These are phyloP conservation scores for Gallinago solitaria DNA, from an alignment of 2,797 vertebrate species.

Conservation along the genomic window DNA sequence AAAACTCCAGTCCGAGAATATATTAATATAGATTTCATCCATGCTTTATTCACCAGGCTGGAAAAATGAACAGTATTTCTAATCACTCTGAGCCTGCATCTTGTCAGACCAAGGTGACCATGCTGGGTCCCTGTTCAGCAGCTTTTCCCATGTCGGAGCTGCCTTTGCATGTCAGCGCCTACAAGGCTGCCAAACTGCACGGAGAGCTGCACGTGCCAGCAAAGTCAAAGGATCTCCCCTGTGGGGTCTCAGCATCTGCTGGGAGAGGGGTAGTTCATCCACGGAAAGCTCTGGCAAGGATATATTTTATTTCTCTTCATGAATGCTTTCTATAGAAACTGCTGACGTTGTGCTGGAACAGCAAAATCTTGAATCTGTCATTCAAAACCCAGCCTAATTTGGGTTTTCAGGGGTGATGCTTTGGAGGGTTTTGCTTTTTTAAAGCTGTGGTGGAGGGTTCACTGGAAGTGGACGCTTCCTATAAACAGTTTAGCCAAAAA, in stretches of 20 bases:
- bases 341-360: not conserved
- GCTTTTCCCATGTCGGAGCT: not conserved
- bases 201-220: not conserved
- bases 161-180: not conserved
- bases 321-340: not conserved
- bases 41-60: not conserved
- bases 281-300: not conserved
- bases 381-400: not conserved
- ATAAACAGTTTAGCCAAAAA: not conserved
- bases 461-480: not conserved
- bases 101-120: not conserved
- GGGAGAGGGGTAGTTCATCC: not conserved
- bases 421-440: not conserved
- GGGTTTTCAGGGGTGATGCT: not conserved
- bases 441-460: not conserved
- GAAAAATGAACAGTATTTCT: not conserved
- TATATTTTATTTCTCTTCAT: not conserved
- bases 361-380: not conserved
- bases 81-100: not conserved
- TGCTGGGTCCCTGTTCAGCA: accelerated
- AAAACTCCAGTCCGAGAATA: not conserved
- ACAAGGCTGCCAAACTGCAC: not conserved
- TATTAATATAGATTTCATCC: not conserved
- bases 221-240: not conserved
- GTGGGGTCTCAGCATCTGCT: not conserved